A percentile compares a stretch with the other conserved stretches of the same genome.
phyloP scores from a whole-genome alignment of 1,140 invertebrate genomes.

The Macrosteles quadrilineatus region DNA sequence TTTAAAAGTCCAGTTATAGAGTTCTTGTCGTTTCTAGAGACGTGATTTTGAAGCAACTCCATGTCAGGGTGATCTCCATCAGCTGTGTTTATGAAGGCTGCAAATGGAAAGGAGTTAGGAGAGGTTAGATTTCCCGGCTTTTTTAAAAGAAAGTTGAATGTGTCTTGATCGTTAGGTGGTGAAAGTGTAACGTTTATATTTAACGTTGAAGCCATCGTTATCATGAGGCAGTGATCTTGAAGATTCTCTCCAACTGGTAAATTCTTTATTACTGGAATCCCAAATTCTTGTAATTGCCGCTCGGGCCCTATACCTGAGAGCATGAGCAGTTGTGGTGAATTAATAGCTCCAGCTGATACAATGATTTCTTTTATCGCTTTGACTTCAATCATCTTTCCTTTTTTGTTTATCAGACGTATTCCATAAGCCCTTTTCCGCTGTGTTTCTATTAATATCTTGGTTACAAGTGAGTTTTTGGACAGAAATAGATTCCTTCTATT shows the following conservation, averaged over 20 bases:
- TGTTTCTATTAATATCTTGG: conserved; percentile 72
- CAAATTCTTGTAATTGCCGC: conserved; percentile 68
- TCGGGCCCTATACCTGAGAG: conserved; percentile 82
- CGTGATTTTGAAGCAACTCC: conserved; percentile 81
- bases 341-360: conserved; percentile 76
- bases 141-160: too few relatives aligned
- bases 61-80: conserved; percentile 78
- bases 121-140: conserved; percentile 71
- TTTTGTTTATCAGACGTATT: too few relatives aligned
- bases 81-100: conserved; percentile 80
- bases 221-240: conserved; percentile 81
- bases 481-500: conserved; percentile 65
- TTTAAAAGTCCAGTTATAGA: background rate
- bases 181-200: too few relatives aligned
- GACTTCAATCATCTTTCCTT: conserved; percentile 55
- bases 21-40: conserved; percentile 77
- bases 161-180: too few relatives aligned
- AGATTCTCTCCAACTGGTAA: conserved; percentile 68
- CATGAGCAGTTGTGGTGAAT: conserved; percentile 81
- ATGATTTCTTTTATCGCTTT: conserved; percentile 63
- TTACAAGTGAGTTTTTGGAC: conserved; percentile 63
- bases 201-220: conserved; percentile 78
- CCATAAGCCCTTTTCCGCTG: conserved; percentile 71
- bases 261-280: conserved; percentile 71
- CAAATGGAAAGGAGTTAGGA: conserved; percentile 65